Evolutionary conservation across 2,797 vertebrate genomes (phyloP).

Genomic region (Ficedula albicollis): DNA sequence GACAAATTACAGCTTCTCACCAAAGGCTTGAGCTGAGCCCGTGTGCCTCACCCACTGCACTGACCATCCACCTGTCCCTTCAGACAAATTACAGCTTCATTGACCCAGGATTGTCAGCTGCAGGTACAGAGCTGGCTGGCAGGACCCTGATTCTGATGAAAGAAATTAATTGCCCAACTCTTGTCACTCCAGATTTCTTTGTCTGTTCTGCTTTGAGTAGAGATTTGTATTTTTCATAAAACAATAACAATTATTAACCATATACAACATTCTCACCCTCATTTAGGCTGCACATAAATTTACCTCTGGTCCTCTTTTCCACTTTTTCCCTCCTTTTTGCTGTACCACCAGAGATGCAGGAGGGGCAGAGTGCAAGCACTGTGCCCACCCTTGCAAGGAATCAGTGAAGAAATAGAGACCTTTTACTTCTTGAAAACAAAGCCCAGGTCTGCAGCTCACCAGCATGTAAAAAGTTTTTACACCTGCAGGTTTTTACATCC

Average conservation of each 20-base stretch:
- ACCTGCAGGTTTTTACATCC: background rate
- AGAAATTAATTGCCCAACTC: background rate
- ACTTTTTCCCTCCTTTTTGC: background rate
- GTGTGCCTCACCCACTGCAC: background rate
- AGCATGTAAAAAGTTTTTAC: no score
- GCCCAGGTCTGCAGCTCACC: background rate
- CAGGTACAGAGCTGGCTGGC: background rate
- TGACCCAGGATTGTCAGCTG: background rate
- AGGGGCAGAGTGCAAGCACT: background rate
- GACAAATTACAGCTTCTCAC: background rate
- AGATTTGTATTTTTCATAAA: background rate
- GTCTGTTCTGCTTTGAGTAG: background rate
- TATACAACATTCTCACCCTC: background rate
- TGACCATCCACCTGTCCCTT: background rate
- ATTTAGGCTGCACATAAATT: background rate
- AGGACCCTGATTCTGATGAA: background rate
- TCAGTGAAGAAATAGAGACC: background rate
- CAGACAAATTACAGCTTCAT: background rate
- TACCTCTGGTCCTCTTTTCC: background rate
- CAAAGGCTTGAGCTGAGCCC: background rate
- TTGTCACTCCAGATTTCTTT: background rate
- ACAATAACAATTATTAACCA: background rate
- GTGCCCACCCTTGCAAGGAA: background rate
- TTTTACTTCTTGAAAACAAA: background rate
- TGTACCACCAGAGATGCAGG: background rate